These are phyloP conservation scores for Caligus rogercresseyi DNA, from an alignment of 1,140 invertebrate genomes.

Conservation along the genomic window DNA sequence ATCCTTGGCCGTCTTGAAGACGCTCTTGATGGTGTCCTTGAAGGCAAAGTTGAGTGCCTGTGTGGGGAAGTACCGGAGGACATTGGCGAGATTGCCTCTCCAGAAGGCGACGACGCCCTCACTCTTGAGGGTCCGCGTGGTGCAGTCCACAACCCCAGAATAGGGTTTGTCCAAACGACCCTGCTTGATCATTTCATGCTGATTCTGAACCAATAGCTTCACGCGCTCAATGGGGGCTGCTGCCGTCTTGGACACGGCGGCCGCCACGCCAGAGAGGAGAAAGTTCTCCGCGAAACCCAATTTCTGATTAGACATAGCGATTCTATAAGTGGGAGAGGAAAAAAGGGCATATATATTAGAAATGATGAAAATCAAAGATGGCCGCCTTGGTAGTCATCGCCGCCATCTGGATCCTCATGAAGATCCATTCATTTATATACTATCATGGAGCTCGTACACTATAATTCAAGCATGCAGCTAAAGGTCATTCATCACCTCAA, in stretches of 20 bases:
- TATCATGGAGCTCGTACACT: too few species aligned
- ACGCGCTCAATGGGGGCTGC: conserved; percentile 83
- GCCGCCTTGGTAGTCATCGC: neutral
- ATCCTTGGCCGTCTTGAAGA: conserved; percentile 18
- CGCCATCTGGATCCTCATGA: too few species aligned
- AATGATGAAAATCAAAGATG: neutral
- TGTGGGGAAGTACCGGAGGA: conserved; percentile 80
- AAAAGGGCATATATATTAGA: neutral
- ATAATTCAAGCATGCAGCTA: too few species aligned
- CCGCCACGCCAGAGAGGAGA: conserved; percentile 66
- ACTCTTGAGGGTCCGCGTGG: conserved; percentile 67
- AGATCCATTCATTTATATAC: too few species aligned
- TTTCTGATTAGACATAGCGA: conserved; percentile 10
- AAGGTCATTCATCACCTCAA: too few species aligned
- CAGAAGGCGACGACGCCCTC: conserved; percentile 74
- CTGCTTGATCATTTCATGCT: conserved; percentile 33
- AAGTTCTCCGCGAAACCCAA: conserved; percentile 60
- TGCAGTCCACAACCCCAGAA: conserved; percentile 56
- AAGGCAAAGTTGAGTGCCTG: conserved; percentile 91
- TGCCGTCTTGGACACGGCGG: conserved; percentile 69
- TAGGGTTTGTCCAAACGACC: conserved; percentile 16
- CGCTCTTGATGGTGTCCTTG: conserved; percentile 36
- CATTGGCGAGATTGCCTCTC: conserved; percentile 85
- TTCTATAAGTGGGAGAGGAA: neutral
- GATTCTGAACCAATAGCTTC: conserved; percentile 76